Conservation (phyloP, 2,113 vertebrate genomes). For the Indri indri region DNA sequence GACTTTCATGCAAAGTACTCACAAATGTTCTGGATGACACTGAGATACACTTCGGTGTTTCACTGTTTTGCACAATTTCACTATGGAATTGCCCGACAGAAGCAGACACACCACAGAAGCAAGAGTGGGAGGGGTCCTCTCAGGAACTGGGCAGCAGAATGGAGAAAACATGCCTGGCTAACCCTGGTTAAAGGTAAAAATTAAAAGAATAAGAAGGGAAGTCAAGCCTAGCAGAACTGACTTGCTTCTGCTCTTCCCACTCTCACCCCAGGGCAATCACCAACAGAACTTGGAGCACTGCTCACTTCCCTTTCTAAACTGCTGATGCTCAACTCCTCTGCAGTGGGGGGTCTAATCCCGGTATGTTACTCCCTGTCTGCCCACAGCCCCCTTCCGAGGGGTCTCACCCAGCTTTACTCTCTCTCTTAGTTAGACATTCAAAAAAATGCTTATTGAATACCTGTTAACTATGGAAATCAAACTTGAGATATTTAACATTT, state of each 20-base stretch:
- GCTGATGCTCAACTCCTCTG: neutral
- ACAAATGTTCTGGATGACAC: neutral
- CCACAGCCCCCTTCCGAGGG: too few relatives aligned
- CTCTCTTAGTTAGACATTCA: neutral
- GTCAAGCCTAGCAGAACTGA: neutral
- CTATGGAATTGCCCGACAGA: neutral
- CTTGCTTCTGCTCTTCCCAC: neutral
- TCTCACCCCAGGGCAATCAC: neutral
- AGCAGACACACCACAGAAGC: constrained; percentile 39
- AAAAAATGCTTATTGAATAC: neutral
- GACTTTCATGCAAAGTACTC: neutral
- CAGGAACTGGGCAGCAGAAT: constrained; percentile 26
- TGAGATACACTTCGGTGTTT: neutral
- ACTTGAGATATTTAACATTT: neutral
- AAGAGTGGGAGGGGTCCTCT: constrained; percentile 16
- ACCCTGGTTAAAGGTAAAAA: constrained; percentile 62
- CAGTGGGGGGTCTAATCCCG: neutral
- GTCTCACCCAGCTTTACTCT: neutral
- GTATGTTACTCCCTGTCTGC: too few relatives aligned
- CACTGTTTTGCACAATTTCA: neutral
- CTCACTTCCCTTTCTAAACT: constrained; percentile 63
- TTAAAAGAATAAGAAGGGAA: constrained; percentile 35
- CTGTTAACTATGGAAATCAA: neutral
- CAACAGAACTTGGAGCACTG: neutral
- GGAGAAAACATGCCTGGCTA: neutral